phyloP scores from a whole-genome alignment of 2,797 vertebrate species.

The Podarcis lilfordi region DNA sequence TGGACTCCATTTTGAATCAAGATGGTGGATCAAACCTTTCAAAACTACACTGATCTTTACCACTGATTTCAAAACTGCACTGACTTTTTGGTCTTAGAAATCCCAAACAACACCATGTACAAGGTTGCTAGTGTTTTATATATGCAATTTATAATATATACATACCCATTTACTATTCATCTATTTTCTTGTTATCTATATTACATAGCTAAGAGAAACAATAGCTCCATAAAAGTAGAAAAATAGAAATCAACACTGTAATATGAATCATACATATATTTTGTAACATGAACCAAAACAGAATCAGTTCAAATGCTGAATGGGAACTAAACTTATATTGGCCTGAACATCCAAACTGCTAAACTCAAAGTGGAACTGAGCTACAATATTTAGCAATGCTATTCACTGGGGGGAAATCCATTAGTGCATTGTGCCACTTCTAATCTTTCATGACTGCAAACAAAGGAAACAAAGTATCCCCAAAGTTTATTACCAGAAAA shows the following conservation, averaged over 20 bases:
- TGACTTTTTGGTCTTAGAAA: too few relatives aligned
- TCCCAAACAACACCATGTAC: too few relatives aligned
- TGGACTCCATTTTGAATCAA: too few relatives aligned
- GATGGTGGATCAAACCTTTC: too few relatives aligned
- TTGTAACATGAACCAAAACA: background rate
- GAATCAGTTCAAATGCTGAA: background rate
- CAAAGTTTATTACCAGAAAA: constrained; percentile 4
- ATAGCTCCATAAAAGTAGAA: background rate
- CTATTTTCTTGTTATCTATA: background rate
- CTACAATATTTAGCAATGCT: background rate
- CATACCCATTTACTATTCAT: background rate
- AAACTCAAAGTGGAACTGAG: background rate
- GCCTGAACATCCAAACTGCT: background rate
- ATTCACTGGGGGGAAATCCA: background rate
- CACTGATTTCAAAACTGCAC: too few relatives aligned
- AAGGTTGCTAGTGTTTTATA: background rate
- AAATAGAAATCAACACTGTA: background rate
- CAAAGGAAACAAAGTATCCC: background rate
- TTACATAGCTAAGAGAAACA: background rate
- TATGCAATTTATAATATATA: background rate
- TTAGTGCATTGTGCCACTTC: background rate
- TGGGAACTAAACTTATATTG: background rate
- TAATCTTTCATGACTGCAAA: constrained; percentile 5
- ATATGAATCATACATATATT: background rate
- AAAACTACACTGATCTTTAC: too few relatives aligned